Percentiles rank a stretch among this genome's conserved stretches.
Conservation (phyloP, 2,113 vertebrate genomes). For the Nipponia nippon region DNA sequence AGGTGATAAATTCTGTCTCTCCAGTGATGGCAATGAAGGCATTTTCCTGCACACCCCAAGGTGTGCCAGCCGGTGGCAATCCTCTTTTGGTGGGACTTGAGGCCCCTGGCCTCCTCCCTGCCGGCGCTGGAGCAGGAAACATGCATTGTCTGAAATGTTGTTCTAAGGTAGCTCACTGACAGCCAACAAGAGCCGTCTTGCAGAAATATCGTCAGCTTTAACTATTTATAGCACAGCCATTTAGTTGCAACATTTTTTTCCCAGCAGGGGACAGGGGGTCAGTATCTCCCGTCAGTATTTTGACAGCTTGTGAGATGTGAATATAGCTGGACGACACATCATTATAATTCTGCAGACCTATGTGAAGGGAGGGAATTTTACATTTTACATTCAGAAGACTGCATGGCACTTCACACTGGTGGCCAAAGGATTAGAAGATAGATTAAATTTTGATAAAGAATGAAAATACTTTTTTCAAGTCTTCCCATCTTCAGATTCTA, state of each 20-base stretch:
- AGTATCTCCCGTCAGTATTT: background rate
- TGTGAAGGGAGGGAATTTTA: background rate
- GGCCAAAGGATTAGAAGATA: background rate
- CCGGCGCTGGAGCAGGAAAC: background rate
- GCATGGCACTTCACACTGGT: background rate
- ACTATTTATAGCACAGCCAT: conserved; percentile 8
- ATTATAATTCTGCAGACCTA: background rate
- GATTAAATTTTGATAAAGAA: conserved; percentile 13
- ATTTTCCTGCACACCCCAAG: conserved; percentile 22
- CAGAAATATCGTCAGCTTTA: background rate
- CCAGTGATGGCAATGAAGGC: background rate
- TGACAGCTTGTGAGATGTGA: background rate
- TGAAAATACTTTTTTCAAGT: background rate
- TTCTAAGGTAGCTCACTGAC: background rate
- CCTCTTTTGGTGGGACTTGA: conserved; percentile 13
- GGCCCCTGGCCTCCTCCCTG: background rate
- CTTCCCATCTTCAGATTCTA: background rate
- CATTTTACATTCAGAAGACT: background rate
- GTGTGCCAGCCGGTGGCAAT: conserved; percentile 27
- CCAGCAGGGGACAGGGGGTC: background rate
- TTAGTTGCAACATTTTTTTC: background rate
- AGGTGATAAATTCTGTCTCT: background rate
- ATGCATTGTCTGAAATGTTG: background rate
- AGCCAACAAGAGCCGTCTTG: background rate
- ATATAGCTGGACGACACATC: background rate